Base-by-base conservation (phyloP, 1,140 invertebrate species). In the Bemisia tabaci region DNA sequence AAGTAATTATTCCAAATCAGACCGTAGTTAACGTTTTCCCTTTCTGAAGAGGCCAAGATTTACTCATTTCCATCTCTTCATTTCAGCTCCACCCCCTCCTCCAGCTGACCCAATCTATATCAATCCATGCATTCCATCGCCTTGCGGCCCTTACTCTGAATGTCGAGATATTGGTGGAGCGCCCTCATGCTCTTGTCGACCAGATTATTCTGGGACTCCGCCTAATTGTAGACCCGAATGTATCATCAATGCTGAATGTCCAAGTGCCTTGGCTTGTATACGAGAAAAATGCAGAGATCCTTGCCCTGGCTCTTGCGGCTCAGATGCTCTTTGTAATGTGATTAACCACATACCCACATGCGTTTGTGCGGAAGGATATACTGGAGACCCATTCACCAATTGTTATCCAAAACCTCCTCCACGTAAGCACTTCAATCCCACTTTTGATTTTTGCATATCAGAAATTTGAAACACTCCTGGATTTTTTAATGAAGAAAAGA, bases 221-320 rank as follows among this genome's bases (percentile, higher is more conserved):
- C 86, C 86, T 27, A 83, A 84, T 70, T 88, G 86, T 73, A 78
- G 84, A 71, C 85, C 86, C 12, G 85, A 88, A 77, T 88, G 83
- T 75, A 81, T 78, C 60, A 84, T 84, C 61, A 87, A 85, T 72
- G 74, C 83, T 0, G 84, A 86, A 70, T 87, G 86, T 71, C 67
- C 81, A 1, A 85, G 82, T 73, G 79, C 83, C 67, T 75, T 74
- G 63, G 85, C 84, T 59, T 87, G 85, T 72, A 83, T 85, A 63
- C 79, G 81, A 65, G 81, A 85, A 62, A 87, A 83, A 76, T 89
- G 87, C 75, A 75, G 77, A 69, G 85, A 88, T 74, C 87, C 87
- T 63, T 89, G 87, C 74, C 82, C 81, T 12, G 87, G 87, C 17
- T 83, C 85, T 22, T 90, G 88, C 77, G 84, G 82, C n/a, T 70